phyloP scores from a whole-genome alignment of 2,113 vertebrate species.

The Alligator mississippiensis region DNA sequence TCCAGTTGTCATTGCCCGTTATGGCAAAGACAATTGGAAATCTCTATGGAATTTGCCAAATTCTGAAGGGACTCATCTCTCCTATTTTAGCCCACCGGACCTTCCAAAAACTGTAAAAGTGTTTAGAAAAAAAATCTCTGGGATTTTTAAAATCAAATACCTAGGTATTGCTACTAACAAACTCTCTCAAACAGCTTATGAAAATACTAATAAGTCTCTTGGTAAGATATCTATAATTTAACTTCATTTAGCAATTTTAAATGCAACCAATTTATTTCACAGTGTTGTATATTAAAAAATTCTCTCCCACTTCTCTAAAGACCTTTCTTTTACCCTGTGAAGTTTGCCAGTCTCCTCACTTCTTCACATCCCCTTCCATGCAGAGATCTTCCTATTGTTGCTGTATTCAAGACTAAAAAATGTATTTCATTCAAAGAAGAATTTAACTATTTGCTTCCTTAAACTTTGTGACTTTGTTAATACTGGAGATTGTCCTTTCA shows the following conservation, averaged over 20 bases:
- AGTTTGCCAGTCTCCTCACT: background rate
- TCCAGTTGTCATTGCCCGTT: background rate
- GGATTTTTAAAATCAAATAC: background rate
- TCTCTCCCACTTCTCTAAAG: background rate
- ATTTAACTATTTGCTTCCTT: background rate
- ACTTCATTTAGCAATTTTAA: background rate
- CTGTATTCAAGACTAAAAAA: conserved; percentile 2
- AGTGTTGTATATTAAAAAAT: background rate
- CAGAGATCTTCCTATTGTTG: background rate
- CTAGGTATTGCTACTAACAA: background rate
- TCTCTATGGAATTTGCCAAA: background rate
- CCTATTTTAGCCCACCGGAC: background rate
- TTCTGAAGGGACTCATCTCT: background rate
- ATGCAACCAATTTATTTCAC: background rate
- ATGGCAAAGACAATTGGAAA: background rate
- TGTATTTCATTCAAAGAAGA: background rate
- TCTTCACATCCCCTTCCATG: background rate
- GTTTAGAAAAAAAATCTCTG: background rate
- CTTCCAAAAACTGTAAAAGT: background rate
- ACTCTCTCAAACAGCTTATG: background rate
- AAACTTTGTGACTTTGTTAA: background rate
- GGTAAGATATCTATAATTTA: background rate
- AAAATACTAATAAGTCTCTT: background rate
- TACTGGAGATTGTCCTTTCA: conserved; percentile 17
- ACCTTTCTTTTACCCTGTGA: background rate